These are phyloP conservation scores for Antitype chi DNA, from an alignment of 2,888 invertebrate genomes.

Conservation along the genomic window DNA sequence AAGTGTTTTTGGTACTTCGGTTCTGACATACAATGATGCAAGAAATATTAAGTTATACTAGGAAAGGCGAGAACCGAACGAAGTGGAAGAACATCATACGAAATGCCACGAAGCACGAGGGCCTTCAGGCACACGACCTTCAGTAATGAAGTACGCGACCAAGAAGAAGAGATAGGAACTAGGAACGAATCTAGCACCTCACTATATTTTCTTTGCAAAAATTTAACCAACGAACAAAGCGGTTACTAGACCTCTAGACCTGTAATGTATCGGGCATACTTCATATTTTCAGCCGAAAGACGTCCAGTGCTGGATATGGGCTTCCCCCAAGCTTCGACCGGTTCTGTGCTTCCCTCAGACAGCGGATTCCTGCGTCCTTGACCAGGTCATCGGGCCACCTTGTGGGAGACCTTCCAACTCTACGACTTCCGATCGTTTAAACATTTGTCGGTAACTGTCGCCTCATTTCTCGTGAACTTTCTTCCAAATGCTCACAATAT, in stretches of 20 bases:
- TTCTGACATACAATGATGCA: slow-evolving; percentile 11
- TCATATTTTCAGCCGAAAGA: not conserved
- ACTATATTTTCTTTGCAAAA: not conserved
- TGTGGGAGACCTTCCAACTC: too few relatives aligned
- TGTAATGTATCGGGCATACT: too few relatives aligned
- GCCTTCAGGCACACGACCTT: not conserved
- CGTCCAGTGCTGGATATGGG: too few relatives aligned
- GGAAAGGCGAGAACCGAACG: not conserved
- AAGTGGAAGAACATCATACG: not conserved
- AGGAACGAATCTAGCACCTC: not conserved
- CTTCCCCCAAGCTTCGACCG: too few relatives aligned
- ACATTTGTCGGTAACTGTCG: not conserved
- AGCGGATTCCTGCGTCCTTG: too few relatives aligned
- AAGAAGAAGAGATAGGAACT: not conserved
- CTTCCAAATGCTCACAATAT: slow-evolving; percentile 31
- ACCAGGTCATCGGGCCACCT: too few relatives aligned
- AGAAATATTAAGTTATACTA: too few relatives aligned
- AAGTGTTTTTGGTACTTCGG: slow-evolving; percentile 20
- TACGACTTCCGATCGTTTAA: too few relatives aligned
- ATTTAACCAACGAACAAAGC: not conserved
- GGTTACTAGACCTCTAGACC: not conserved
- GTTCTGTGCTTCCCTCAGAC: too few relatives aligned
- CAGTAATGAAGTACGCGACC: not conserved
- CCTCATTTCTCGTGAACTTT: slow-evolving; percentile 29
- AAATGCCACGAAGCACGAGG: not conserved